Conservation (phyloP, 2,113 vertebrate species). For the Cricetomys ansorgei region DNA sequence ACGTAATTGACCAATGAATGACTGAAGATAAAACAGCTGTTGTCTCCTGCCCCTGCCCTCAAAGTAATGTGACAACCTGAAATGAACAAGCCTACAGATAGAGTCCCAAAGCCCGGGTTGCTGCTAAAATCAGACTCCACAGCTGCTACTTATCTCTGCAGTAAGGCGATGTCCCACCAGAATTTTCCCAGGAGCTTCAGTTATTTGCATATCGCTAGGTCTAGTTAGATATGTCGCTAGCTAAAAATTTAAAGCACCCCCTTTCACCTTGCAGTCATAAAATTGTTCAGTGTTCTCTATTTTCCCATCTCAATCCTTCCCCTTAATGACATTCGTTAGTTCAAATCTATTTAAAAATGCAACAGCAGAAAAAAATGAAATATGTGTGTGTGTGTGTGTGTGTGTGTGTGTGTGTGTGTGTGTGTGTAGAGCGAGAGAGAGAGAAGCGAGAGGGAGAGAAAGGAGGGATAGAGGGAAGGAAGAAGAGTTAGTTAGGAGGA, state of each 20-base stretch:
- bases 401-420: too few relatives aligned
- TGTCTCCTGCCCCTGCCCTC: not conserved
- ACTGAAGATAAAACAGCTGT: not conserved
- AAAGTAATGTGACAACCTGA: conserved; percentile 6
- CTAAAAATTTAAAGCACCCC: conserved; percentile 19
- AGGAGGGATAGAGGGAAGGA: too few relatives aligned
- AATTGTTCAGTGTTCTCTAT: not conserved
- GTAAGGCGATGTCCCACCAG: not conserved
- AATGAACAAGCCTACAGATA: conserved; percentile 28
- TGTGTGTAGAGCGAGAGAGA: too few relatives aligned
- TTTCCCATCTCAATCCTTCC: conserved; percentile 2
- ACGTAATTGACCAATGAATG: not conserved
- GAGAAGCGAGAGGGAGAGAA: too few relatives aligned
- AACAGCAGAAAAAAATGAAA: conserved; percentile 17
- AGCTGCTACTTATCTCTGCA: not conserved
- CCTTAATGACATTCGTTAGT: conserved; percentile 14
- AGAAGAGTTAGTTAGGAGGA: not conserved
- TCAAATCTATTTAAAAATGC: not conserved
- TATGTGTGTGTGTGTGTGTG: not conserved
- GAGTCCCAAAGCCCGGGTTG: not conserved
- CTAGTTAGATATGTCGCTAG: conserved; percentile 20
- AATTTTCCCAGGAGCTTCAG: not conserved
- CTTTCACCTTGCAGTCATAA: conserved; percentile 8
- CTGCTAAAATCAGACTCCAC: conserved; percentile 15
- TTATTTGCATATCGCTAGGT: conserved; percentile 34